phyloP scores from a whole-genome alignment of 1,140 invertebrate genomes.

The Drosophila nasuta region DNA sequence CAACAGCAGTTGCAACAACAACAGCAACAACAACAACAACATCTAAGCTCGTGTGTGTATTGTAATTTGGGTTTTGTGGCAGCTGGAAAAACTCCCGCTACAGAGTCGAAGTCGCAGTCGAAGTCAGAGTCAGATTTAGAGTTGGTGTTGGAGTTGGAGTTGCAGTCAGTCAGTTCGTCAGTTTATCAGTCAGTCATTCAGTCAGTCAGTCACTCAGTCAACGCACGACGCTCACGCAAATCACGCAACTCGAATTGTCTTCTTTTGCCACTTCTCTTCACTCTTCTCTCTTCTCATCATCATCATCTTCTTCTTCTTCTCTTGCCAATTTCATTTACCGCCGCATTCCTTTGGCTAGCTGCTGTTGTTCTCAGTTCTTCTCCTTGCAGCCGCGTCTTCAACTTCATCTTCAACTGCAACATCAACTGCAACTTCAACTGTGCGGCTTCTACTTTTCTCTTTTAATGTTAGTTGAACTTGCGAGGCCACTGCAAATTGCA shows the following conservation, averaged over 20 bases:
- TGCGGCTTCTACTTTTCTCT: constrained; percentile 48
- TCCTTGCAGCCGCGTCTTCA: constrained; percentile 31
- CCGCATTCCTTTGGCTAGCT: constrained; percentile 59
- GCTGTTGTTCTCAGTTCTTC: not conserved
- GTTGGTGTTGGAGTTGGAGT: constrained; percentile 22
- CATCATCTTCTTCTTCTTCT: constrained; percentile 13
- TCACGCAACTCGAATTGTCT: constrained; percentile 81
- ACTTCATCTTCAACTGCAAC: constrained; percentile 12
- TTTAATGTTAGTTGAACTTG: constrained; percentile 80
- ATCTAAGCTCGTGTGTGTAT: constrained; percentile 14
- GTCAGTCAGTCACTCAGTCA: constrained; percentile 61
- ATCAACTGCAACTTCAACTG: not conserved
- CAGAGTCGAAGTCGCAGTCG: constrained; percentile 18
- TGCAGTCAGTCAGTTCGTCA: constrained; percentile 20
- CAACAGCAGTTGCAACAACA: constrained; percentile 2
- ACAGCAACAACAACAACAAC: constrained; percentile 1
- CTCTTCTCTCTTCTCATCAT: not conserved
- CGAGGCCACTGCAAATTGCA: constrained; percentile 76
- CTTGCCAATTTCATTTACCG: constrained; percentile 60
- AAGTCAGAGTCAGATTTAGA: not conserved
- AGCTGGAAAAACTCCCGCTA: constrained; percentile 62
- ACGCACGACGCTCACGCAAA: constrained; percentile 84
- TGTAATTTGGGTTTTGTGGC: constrained; percentile 33
- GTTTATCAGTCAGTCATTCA: constrained; percentile 46
- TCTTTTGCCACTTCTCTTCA: constrained; percentile 1